Base-by-base conservation (phyloP, 2,797 vertebrate genomes). In the Huso huso region DNA sequence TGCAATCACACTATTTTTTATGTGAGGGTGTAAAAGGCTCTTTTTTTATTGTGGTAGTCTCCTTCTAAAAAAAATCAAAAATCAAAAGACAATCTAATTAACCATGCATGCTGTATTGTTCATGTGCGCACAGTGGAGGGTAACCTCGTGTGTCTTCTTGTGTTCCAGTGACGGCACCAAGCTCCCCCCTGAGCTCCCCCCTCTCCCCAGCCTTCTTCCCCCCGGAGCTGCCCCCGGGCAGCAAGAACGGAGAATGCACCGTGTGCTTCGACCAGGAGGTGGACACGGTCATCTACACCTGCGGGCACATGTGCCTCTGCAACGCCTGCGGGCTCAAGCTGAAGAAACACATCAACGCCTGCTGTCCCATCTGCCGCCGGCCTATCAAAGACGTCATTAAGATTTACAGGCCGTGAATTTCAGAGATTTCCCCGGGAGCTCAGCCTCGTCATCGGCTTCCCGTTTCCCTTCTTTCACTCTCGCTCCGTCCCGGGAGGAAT, bases 261-360 rank as follows among this genome's bases (percentile, higher is more conserved):
- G 92, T 99, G 63, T 99, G 97, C 85, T 99, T 99, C 37, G 97
- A 99, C 78, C 93, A 93, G 55, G 96, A 98, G 73, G 97, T 99
- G 77, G 96, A 99, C 87, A 96, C 96, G 0, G 96, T 99, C 75
- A 98, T 99, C 88, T 99, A 99, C 85, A 96, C 96, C 1, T 99
- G 97, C 1, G 96, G 97, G 85, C 96, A 99, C 88, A 98, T 99
- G 97, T 99, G 97, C 80, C 89, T 99, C 82, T 99, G 97, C 80
- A 91, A 93, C 71, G 91, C 93, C 87, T 99, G 97, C 0, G 97
- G 97, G 71, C 89, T 94, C 80, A 96, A 93, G 82, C 90, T 99
- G 79, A 95, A 94, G 88, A 93, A 91, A 76, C 96, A 98, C 84
- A 90, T 93, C 72, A 93, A 95, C 0, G 92, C 96, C 37, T 96